These are phyloP conservation scores for Scolanthus callimorphus DNA, from an alignment of 92 coral and sea anemone species.

Conservation along the genomic window DNA sequence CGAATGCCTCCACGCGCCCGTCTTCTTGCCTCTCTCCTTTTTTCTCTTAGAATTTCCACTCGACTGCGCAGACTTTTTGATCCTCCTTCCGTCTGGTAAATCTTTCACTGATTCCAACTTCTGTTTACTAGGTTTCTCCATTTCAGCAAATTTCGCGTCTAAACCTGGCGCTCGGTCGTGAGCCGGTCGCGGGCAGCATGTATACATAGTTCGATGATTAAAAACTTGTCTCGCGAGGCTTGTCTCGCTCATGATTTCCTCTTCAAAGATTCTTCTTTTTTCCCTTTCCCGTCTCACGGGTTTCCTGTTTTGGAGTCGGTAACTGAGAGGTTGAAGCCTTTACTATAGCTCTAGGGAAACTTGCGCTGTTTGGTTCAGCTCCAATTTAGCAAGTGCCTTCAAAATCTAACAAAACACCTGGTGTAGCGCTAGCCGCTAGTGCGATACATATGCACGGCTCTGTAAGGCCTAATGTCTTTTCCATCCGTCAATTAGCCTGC, in stretches of 20 bases:
- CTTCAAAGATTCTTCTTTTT: too few species aligned
- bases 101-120: too few species aligned
- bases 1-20: conserved; percentile 77
- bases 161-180: not conserved
- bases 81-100: conserved; percentile 12
- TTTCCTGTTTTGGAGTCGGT: too few species aligned
- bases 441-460: conserved; percentile 41
- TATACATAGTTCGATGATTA: too few species aligned
- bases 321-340: too few species aligned
- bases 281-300: too few species aligned
- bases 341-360: too few species aligned
- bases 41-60: conserved; percentile 48
- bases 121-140: too few species aligned
- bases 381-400: conserved; percentile 10
- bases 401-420: conserved; percentile 54
- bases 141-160: too few species aligned
- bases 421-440: conserved; percentile 23
- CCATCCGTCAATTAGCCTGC: conserved; percentile 56
- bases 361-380: too few species aligned
- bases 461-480: conserved; percentile 44
- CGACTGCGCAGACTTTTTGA: conserved; percentile 27
- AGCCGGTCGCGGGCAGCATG: not conserved
- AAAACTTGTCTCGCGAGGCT: too few species aligned
- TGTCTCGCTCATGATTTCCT: too few species aligned
- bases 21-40: conserved; percentile 50